Percentiles rank a stretch among this genome's conserved stretches.
phyloP scores from a whole-genome alignment of 2,113 vertebrate species.

The Beaufortia kweichowensis region DNA sequence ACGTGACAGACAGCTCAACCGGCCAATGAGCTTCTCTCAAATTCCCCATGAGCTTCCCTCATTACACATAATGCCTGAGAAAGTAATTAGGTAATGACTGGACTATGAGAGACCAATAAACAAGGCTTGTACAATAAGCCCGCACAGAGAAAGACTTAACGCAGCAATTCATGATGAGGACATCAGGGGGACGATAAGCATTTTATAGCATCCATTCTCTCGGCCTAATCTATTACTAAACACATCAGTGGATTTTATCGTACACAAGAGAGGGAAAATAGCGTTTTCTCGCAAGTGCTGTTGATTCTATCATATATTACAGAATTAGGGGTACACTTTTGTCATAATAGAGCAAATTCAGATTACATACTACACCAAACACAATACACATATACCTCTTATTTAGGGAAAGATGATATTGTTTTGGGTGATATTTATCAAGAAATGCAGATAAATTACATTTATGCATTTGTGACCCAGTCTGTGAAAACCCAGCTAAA shows the following conservation, averaged over 20 bases:
- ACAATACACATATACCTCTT: too few species aligned
- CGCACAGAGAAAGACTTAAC: background rate
- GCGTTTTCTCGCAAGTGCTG: slow-evolving; percentile 47
- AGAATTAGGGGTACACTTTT: background rate
- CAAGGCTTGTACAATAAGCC: slow-evolving; percentile 24
- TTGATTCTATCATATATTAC: slow-evolving; percentile 59
- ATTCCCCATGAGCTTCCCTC: slow-evolving; percentile 12
- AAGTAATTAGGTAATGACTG: slow-evolving; percentile 28
- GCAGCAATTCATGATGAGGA: slow-evolving; percentile 23
- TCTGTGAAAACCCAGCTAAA: too few species aligned
- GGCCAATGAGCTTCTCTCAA: background rate
- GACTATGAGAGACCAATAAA: slow-evolving; percentile 38
- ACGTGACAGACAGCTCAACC: background rate
- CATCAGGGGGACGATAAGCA: slow-evolving; percentile 49
- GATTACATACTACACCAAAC: too few species aligned
- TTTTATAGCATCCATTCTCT: slow-evolving; percentile 62
- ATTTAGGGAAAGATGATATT: too few species aligned
- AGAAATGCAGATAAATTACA: too few species aligned
- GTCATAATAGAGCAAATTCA: background rate
- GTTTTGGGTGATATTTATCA: too few species aligned
- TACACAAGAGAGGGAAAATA: slow-evolving; percentile 29
- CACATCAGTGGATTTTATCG: slow-evolving; percentile 59
- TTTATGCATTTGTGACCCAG: too few species aligned
- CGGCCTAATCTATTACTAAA: slow-evolving; percentile 64
- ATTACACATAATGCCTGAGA: slow-evolving; percentile 34